A percentile compares a stretch with the other conserved stretches of the same genome.
These are phyloP conservation scores for Phalacrocorax pelagicus DNA, from an alignment of 2,113 vertebrate species.

Conservation along the genomic window DNA sequence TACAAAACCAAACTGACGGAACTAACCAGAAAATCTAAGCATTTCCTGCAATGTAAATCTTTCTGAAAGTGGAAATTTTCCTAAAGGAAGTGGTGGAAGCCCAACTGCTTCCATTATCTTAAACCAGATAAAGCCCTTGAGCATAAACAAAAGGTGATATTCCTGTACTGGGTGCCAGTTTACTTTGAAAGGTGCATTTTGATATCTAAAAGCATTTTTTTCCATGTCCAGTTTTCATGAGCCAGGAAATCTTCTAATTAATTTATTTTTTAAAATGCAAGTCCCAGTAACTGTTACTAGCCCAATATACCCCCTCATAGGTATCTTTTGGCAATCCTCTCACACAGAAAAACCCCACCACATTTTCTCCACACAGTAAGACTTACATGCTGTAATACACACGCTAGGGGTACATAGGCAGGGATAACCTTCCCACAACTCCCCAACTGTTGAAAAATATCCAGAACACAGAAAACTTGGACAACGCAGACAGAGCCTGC, in stretches of 20 bases:
- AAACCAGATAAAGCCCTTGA: not conserved
- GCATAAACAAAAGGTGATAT: not conserved
- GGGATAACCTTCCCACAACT: not conserved
- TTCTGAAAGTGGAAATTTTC: not conserved
- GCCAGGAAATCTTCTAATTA: not conserved
- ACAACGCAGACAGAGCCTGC: not conserved
- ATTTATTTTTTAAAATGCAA: not conserved
- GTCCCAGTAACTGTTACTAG: not conserved
- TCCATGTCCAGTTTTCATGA: not conserved
- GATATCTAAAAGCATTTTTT: not conserved
- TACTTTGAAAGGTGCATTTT: not conserved
- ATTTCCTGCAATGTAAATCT: not conserved
- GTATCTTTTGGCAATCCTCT: not conserved
- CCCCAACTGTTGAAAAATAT: not conserved
- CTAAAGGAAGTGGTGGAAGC: not conserved
- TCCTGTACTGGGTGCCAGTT: not conserved
- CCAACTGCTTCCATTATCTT: not conserved
- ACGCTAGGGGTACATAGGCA: not conserved
- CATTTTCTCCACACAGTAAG: not conserved
- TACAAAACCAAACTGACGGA: not conserved
- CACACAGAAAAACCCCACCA: not conserved
- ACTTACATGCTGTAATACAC: not conserved
- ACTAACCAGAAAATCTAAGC: not conserved
- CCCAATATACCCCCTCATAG: not conserved
- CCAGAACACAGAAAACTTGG: not conserved